Conservation (phyloP, 2,113 vertebrate species). For the Hippocampus guttulatus region DNA sequence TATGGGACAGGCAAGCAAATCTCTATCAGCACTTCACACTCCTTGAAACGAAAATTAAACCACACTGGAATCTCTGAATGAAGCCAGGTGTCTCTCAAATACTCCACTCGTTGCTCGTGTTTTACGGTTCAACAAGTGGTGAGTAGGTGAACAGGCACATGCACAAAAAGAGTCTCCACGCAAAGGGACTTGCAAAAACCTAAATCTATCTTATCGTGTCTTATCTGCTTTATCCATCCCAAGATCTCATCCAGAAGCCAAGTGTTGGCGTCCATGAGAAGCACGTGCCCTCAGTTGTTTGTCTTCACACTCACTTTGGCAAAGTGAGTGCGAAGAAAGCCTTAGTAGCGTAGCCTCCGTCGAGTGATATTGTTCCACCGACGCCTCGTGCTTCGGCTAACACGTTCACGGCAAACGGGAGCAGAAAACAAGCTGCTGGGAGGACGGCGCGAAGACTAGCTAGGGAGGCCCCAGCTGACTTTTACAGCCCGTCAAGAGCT, state of each 20-base stretch:
- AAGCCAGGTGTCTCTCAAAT: too few species aligned
- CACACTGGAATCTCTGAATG: too few species aligned
- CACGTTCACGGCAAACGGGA: slow-evolving; percentile 8
- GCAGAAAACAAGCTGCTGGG: neutral
- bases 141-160: too few species aligned
- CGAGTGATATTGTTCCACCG: slow-evolving; percentile 1
- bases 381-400: neutral
- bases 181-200: too few species aligned
- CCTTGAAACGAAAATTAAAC: too few species aligned
- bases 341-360: slow-evolving; percentile 21
- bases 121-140: too few species aligned
- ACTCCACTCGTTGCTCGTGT: too few species aligned
- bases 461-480: neutral
- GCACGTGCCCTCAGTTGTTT: slow-evolving; percentile 7
- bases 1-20: too few species aligned
- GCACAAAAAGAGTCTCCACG: too few species aligned
- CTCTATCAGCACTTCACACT: too few species aligned
- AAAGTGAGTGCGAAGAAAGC: slow-evolving; percentile 29
- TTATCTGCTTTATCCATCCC: too few species aligned
- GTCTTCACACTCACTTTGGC: slow-evolving; percentile 28
- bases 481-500: slow-evolving; percentile 30
- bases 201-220: too few species aligned
- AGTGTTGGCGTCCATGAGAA: slow-evolving; percentile 8
- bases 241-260: slow-evolving; percentile 12
- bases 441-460: slow-evolving; percentile 8